Evolutionary conservation across 2,113 vertebrate species (phyloP).

Genomic region (Uropsilus gracilis): DNA sequence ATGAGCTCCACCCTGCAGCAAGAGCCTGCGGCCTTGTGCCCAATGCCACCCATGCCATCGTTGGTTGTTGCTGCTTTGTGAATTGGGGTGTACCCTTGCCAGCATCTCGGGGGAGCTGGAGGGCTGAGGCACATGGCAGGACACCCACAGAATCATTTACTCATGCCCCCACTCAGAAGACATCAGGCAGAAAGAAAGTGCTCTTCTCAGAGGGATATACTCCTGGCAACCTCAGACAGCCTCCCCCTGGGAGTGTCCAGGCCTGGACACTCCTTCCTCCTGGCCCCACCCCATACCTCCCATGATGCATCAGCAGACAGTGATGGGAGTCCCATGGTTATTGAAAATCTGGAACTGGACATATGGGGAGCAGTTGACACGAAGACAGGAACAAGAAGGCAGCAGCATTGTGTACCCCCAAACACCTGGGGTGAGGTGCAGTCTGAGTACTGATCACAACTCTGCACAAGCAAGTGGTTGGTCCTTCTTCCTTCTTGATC

Average conservation of each 20-base stretch:
- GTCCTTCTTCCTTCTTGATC: background rate
- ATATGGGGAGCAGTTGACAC: background rate
- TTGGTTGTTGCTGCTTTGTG: background rate
- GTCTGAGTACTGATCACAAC: background rate
- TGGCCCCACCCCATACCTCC: rapidly evolving
- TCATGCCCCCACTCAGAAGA: rapidly evolving
- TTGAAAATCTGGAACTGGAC: background rate
- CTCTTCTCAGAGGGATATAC: too few relatives aligned
- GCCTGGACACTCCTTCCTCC: background rate
- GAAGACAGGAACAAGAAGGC: rapidly evolving
- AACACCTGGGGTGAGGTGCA: background rate
- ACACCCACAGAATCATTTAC: background rate
- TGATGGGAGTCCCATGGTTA: rapidly evolving
- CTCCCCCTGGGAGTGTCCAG: background rate
- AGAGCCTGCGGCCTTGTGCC: background rate
- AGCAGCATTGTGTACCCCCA: too few relatives aligned
- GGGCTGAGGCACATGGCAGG: background rate
- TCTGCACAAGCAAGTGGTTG: background rate
- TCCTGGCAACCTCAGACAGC: rapidly evolving
- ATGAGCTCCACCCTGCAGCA: background rate
- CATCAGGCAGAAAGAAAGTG: background rate
- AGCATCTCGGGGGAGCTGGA: background rate
- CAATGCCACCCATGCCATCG: rapidly evolving
- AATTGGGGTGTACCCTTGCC: background rate
- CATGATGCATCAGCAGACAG: rapidly evolving